Conservation (phyloP, 2,888 invertebrate species). For the Spicauda simplicius region DNA sequence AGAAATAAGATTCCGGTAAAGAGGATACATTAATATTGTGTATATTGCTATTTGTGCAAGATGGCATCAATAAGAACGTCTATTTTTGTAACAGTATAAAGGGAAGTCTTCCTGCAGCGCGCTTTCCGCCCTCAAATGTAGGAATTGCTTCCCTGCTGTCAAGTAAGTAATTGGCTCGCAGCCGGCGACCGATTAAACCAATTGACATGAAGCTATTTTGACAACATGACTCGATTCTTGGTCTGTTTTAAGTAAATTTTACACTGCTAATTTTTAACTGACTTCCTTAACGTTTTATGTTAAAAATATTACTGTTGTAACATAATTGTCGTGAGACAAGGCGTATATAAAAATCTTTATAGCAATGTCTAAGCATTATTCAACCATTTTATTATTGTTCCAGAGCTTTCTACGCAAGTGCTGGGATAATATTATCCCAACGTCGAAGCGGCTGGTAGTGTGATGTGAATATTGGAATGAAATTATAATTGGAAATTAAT, state of each 20-base stretch:
- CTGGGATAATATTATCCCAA: slow-evolving; percentile 9
- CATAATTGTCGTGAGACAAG: too few relatives aligned
- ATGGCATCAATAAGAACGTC: slow-evolving; percentile 44
- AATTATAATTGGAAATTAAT: slow-evolving; percentile 11
- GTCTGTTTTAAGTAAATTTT: slow-evolving; percentile 25
- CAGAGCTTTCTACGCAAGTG: neutral
- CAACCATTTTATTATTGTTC: neutral
- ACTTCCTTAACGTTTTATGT: neutral
- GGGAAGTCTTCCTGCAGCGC: slow-evolving; percentile 80
- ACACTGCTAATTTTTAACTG: neutral
- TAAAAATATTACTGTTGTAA: neutral
- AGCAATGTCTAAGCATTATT: neutral
- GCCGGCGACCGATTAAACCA: slow-evolving; percentile 80
- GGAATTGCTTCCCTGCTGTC: slow-evolving; percentile 83
- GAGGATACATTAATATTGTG: slow-evolving; percentile 20
- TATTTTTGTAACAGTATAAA: slow-evolving; percentile 71
- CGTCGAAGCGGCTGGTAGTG: neutral
- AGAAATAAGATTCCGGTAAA: slow-evolving; percentile 1
- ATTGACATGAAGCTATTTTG: slow-evolving; percentile 82
- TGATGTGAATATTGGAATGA: slow-evolving; percentile 7
- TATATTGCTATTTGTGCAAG: slow-evolving; percentile 25
- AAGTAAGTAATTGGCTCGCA: slow-evolving; percentile 82
- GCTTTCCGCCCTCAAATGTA: slow-evolving; percentile 82
- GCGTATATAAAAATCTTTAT: neutral
- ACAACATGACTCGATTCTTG: slow-evolving; percentile 62